Base-by-base conservation (phyloP, 2,113 vertebrate genomes). In the Tympanuchus pallidicinctus region DNA sequence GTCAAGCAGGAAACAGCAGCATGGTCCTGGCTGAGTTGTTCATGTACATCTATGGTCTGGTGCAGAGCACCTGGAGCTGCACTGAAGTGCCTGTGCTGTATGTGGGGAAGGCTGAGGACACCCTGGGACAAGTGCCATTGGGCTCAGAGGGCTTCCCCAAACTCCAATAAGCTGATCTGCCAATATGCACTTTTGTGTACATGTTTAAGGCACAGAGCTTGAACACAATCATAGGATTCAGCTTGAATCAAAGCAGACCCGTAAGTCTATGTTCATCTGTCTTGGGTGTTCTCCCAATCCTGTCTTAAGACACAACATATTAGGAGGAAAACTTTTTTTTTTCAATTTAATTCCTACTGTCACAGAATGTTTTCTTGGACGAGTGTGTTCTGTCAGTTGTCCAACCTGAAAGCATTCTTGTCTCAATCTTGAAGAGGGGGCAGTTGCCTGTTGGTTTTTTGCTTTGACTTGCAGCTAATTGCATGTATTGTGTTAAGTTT, bases 51-150 rank as follows among this genome's bases (percentile, higher is more conserved):
- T 45, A 2, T 57, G 40, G 25, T 52, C 47, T 66, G 52, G 40
- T 54, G 67, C 30, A 61, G 43, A 36, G 65, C 54, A 27, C 19
- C 66, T 18, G 11, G 22, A 45, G 36, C 70, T 67, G 54, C 0
- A 1, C 27, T 45, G 22, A 14, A 18, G 5, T 65, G 21, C 36
- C 43, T 66, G 47, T 1, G 1, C 15, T 70, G 1, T 28, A 19
- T 3, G 2, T 6, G 7, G 8, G 7, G 19, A 71, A 60, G 38
- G 56, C 13, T 50, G 59, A n/a, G 70, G 14, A 80, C 47, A 75
- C 15, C 8, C 36, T 48, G 40, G 18, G 25, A 54, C 25, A 74
- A 71, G 21, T 13, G 8, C 45, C 0, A 0, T 1, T 85, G 71
- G 11, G 22, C 11, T 79, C 17, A 40, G 66, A 36, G 40, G 60